These are phyloP conservation scores for Bombus confusus DNA, from an alignment of 1,140 invertebrate genomes.

Conservation along the genomic window DNA sequence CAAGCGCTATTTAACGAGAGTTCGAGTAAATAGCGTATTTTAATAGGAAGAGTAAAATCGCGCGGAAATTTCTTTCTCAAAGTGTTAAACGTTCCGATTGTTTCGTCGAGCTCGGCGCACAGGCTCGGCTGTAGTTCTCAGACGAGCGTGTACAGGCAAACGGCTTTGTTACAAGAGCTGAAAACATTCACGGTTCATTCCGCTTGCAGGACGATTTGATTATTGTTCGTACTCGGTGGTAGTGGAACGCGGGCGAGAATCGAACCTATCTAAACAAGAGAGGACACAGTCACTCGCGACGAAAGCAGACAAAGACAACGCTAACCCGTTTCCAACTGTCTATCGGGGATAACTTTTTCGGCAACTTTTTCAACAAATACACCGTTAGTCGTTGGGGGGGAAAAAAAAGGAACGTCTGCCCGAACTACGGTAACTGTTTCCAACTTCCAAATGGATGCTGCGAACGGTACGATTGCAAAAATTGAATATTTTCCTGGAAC, in stretches of 20 bases:
- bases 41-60: neutral
- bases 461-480: neutral
- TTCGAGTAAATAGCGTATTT: neutral
- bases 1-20: neutral
- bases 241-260: too few species aligned
- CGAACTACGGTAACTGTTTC: conserved; percentile 24
- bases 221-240: conserved; percentile 15
- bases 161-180: conserved; percentile 9
- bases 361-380: conserved; percentile 20
- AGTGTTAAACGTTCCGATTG: conserved; percentile 17
- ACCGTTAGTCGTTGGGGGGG: neutral
- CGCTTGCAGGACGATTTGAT: conserved; percentile 14
- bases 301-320: conserved; percentile 1
- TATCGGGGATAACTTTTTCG: conserved; percentile 14
- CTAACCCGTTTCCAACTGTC: conserved; percentile 25
- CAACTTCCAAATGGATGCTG: conserved; percentile 18
- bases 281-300: neutral
- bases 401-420: neutral
- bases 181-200: conserved; percentile 20
- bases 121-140: neutral
- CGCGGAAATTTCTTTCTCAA: neutral
- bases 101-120: neutral
- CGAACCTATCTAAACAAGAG: neutral
- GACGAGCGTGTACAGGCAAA: neutral
- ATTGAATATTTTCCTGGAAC: conserved; percentile 27